Evolutionary conservation across 2,888 invertebrate species (phyloP), one percentile per base, ranked within the genome.

Genomic region (Microplitis deprimator): DNA sequence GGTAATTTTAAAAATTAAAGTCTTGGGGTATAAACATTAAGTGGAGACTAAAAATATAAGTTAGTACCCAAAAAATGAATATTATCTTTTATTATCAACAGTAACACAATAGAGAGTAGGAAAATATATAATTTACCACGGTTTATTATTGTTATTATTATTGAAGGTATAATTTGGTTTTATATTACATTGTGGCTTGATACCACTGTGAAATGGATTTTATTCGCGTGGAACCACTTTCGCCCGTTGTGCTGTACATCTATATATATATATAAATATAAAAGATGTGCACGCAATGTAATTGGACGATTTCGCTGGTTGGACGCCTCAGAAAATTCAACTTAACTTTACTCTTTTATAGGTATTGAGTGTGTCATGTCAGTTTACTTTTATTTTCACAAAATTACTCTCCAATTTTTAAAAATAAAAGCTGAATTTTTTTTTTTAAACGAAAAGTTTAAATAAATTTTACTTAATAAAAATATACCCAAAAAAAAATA

Each of bases 221-320:
- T 50, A 81, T 81, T 81, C 81, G 80, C 77, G 75, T 81, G 79
- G 77, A 81, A 80, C 79, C 80, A 83, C 82, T 82, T 83, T 83
- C 83, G 83, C 82, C 29, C 80, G 70, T 76, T 29, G 50, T 72
- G 29, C 29, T 29, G 29, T 29, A 4, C 29, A 29, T 29, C 29
- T 29, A 29, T 29, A 29, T 29, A 29, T 20, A 20, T 29, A 29
- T 29, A 29, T 72, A 17, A 6, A 40, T 20, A 68, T 77, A 50
- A 50, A 50, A 50, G 50, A 50, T 8, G 13, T 50, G 76, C 68
- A 77, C 76, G 73, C 73, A 77, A 77, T 73, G 61, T 20, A 72
- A 73, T 73, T 20, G 64, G 29, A 68, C 62, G 62, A 73, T 76
- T 72, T 76, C 72, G 61, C 67, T 71, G 76, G 50, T 76, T 76